Evolutionary conservation across 1,140 invertebrate genomes (phyloP).

Genomic region (Drosophila tropicalis): DNA sequence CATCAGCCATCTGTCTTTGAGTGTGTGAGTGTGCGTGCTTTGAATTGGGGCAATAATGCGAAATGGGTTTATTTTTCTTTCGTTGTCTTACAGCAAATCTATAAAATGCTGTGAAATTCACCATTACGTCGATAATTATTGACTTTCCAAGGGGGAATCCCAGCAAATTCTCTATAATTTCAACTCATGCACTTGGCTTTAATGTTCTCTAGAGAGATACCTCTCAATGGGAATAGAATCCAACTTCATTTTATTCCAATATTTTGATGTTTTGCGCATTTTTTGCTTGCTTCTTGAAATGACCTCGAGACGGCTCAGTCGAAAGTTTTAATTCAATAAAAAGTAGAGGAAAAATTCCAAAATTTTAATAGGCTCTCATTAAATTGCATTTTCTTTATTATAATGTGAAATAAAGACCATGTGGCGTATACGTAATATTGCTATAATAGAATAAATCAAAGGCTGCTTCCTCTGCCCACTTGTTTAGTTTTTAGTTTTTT

Average conservation of each 20-base stretch:
- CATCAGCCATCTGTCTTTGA: neutral
- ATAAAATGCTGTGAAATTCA: neutral
- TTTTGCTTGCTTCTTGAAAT: too few species aligned
- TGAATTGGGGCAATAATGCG: neutral
- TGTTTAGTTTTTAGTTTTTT: neutral
- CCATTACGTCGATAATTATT: neutral
- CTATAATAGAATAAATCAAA: conserved; percentile 10
- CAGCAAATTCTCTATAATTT: neutral
- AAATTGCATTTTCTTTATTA: too few species aligned
- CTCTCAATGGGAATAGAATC: too few species aligned
- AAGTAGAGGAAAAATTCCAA: too few species aligned
- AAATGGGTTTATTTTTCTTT: neutral
- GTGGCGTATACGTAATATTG: conserved; percentile 62
- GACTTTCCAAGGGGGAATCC: neutral
- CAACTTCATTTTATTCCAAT: too few species aligned
- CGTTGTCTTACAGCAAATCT: neutral
- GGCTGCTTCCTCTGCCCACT: neutral
- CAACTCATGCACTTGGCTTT: too few species aligned
- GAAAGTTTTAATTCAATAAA: too few species aligned
- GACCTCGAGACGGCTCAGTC: too few species aligned
- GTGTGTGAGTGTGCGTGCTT: neutral
- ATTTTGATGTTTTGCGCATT: too few species aligned
- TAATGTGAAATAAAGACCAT: conserved; percentile 13
- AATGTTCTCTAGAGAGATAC: too few species aligned
- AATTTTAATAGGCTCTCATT: too few species aligned